phyloP scores from a whole-genome alignment of 2,888 invertebrate species.

The Dasysyrphus tricinctus region DNA sequence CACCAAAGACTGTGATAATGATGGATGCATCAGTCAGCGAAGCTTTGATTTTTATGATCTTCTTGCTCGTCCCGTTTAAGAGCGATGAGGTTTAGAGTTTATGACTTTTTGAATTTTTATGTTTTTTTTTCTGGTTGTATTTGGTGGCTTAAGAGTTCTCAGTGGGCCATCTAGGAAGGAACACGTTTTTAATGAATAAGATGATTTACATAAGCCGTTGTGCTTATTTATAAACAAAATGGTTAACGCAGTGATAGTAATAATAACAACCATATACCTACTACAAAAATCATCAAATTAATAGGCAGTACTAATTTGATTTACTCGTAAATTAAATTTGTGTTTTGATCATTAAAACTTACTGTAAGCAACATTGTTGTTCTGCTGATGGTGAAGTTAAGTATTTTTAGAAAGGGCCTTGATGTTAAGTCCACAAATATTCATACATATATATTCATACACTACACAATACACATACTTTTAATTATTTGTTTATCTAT shows the following conservation, averaged over 20 bases:
- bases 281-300: constrained; percentile 36
- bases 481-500: too few relatives aligned
- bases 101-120: constrained; percentile 28
- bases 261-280: background rate
- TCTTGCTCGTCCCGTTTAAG: constrained; percentile 35
- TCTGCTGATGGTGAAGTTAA: background rate
- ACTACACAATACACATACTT: too few relatives aligned
- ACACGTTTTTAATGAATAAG: constrained; percentile 1
- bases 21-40: constrained; percentile 46
- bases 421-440: too few relatives aligned
- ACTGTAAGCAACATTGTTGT: constrained; percentile 21
- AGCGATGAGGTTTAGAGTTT: constrained; percentile 46
- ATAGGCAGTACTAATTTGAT: constrained; percentile 67
- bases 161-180: background rate
- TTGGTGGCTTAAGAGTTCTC: background rate
- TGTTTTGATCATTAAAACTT: constrained; percentile 51
- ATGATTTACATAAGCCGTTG: background rate
- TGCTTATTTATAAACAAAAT: constrained; percentile 14
- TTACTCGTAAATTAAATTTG: constrained; percentile 51
- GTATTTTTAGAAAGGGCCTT: too few relatives aligned
- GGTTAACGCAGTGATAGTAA: background rate
- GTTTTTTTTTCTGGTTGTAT: background rate
- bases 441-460: too few relatives aligned
- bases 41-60: constrained; percentile 49
- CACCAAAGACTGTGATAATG: constrained; percentile 24